Conservation (phyloP, 2,113 vertebrate genomes). For the Mormyrus iriodes region DNA sequence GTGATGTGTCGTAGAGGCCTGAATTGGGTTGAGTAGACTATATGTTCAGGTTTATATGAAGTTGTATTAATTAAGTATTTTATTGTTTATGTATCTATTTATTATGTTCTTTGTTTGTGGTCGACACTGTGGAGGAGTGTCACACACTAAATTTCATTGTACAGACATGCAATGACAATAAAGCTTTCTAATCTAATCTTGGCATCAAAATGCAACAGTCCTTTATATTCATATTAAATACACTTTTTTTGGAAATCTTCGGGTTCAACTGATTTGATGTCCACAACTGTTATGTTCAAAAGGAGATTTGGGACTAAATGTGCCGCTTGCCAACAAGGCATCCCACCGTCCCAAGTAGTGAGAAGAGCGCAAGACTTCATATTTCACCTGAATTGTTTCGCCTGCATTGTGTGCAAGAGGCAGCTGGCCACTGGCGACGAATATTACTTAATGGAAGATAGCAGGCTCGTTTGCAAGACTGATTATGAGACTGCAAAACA, state of each 20-base stretch:
- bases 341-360: constrained; percentile 94
- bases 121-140: not conserved
- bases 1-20: not conserved
- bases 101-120: not conserved
- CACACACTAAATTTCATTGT: not conserved
- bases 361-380: constrained; percentile 92
- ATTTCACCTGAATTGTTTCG: constrained; percentile 94
- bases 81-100: not conserved
- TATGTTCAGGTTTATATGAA: not conserved
- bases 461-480: constrained; percentile 89
- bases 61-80: not conserved
- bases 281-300: constrained; percentile 35
- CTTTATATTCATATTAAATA: not conserved
- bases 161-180: not conserved
- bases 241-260: not conserved
- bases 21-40: not conserved
- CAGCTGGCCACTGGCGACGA: constrained; percentile 95
- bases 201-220: not conserved
- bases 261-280: not conserved
- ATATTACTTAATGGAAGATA: constrained; percentile 98
- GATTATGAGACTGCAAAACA: constrained; percentile 96
- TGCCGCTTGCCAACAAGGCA: constrained; percentile 92
- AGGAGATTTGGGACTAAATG: constrained; percentile 98
- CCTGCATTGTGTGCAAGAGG: constrained; percentile 90
- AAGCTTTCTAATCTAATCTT: not conserved